Base-by-base conservation (phyloP, 2,888 invertebrate species). In the Melikaiella ostensackeni region DNA sequence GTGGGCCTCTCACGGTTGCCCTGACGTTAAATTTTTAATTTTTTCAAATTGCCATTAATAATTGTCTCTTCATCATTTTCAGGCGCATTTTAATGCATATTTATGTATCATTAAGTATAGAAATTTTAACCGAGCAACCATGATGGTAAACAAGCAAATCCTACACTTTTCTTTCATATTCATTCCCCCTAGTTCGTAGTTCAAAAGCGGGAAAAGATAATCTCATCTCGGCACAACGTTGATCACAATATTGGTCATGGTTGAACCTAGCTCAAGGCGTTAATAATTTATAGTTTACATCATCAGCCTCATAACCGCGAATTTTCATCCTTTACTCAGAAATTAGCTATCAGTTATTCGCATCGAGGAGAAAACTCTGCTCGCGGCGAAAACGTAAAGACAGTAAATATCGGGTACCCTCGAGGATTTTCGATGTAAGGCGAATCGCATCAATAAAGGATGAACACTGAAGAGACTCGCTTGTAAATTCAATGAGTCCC, bases 401-500 rank as follows among this genome's bases (percentile, higher is more conserved):
- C 19, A 42, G 42, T 64, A 27, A 64, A 64, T 27, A 64, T 64
- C 64, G 33, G 19, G 42, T 64, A 19, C 64, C 64, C 64, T 64
- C 24, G 76, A 77, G 81, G 80, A 83, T 85, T 84, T 85, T 81
- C 82, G 82, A 81, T 81, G 80, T 81, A 80, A 82, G 77, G 77
- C 82, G 82, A 82, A 83, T 85, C 83, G 81, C 84, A 81, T 77
- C 84, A 82, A 86, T 86, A 86, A 87, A 83, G 86, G 84, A 85
- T 85, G 85, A 85, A 42, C 38, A 38, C 35, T 64, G 38, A 6
- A 85, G 80, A 83, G 77, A 80, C 75, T 76, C 81, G 82, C 85
- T 83, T 84, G 84, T 87, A 87, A 87, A 86, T 86, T 85, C 79
- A 79, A 75, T 70, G 75, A 5, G 59, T 59, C 27, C 9, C 24